phyloP scores from a whole-genome alignment of 2,888 invertebrate genomes.

The Buathra laborator region DNA sequence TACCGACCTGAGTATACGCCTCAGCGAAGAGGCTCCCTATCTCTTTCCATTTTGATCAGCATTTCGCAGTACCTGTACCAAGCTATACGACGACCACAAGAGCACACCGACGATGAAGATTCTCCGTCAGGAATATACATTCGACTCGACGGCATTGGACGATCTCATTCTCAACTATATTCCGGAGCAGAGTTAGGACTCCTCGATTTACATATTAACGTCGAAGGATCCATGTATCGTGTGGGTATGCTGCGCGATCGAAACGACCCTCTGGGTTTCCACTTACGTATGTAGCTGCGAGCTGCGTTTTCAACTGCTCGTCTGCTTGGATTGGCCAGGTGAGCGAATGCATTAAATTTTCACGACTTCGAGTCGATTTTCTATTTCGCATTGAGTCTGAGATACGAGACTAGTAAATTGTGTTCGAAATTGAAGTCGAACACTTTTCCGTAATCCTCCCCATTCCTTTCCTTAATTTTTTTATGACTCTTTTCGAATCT shows the following conservation, averaged over 20 bases:
- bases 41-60: slow-evolving; percentile 15
- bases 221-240: slow-evolving; percentile 18
- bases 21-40: not conserved
- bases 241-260: not conserved
- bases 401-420: not conserved
- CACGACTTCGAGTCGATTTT: not conserved
- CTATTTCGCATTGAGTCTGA: not conserved
- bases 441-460: not conserved
- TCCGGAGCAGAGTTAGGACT: slow-evolving; percentile 53
- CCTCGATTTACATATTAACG: slow-evolving; percentile 66
- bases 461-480: not conserved
- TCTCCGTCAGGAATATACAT: slow-evolving; percentile 22
- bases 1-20: not conserved
- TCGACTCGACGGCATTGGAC: slow-evolving; percentile 10
- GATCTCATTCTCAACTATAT: slow-evolving; percentile 63
- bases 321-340: slow-evolving; percentile 14
- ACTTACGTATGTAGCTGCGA: slow-evolving; percentile 56
- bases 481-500: too few species aligned
- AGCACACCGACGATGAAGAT: slow-evolving; percentile 10
- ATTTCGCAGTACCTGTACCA: not conserved
- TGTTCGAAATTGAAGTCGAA: not conserved
- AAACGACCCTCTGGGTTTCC: slow-evolving; percentile 58
- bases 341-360: not conserved
- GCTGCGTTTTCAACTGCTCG: slow-evolving; percentile 59
- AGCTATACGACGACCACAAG: not conserved